phyloP scores from a whole-genome alignment of 2,888 invertebrate genomes.

The Lasiommata megera region DNA sequence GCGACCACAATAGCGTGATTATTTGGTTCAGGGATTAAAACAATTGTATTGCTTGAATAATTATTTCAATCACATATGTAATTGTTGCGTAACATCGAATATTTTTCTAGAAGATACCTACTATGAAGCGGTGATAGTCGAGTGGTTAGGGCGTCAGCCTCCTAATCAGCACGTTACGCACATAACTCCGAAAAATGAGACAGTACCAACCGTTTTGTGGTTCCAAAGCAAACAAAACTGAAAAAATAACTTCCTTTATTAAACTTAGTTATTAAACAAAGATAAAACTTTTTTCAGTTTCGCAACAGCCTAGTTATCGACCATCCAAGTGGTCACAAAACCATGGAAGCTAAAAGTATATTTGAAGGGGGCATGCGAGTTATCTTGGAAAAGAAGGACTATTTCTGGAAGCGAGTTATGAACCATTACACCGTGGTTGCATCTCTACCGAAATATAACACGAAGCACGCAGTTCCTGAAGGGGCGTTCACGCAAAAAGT shows the following conservation, averaged over 20 bases:
- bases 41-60: neutral
- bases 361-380: slow-evolving; percentile 65
- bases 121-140: too few species aligned
- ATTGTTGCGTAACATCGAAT: neutral
- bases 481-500: slow-evolving; percentile 53
- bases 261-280: too few species aligned
- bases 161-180: too few species aligned
- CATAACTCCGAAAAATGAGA: too few species aligned
- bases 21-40: neutral
- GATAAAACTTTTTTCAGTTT: slow-evolving; percentile 60
- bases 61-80: neutral
- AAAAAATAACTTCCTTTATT: too few species aligned
- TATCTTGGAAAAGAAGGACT: slow-evolving; percentile 55
- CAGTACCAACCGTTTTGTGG: too few species aligned
- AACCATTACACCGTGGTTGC: slow-evolving; percentile 68
- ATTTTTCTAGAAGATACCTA: too few species aligned
- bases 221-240: neutral
- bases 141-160: too few species aligned
- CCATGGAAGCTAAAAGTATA: slow-evolving; percentile 57
- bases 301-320: slow-evolving; percentile 57
- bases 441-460: slow-evolving; percentile 54
- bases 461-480: slow-evolving; percentile 50
- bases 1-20: neutral
- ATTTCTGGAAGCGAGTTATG: slow-evolving; percentile 62
- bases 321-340: slow-evolving; percentile 48